phyloP scores from a whole-genome alignment of 2,797 vertebrate species.

The Brachyalestes nurse region DNA sequence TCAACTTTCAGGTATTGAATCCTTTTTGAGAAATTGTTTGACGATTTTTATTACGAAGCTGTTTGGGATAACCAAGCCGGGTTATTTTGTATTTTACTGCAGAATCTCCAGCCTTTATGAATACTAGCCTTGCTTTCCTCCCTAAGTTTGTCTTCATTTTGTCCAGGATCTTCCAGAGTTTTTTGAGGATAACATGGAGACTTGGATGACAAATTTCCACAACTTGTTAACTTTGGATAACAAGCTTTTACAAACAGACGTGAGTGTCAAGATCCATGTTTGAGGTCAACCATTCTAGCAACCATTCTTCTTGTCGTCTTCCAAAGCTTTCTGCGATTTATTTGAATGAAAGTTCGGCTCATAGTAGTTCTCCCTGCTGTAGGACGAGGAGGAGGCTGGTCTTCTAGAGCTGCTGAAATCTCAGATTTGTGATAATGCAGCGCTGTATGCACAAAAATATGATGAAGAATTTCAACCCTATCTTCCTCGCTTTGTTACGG shows the following conservation, averaged over 20 bases:
- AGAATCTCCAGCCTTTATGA: too few species aligned
- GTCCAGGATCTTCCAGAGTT: constrained; percentile 96
- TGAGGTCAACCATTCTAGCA: not conserved
- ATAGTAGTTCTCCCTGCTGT: not conserved
- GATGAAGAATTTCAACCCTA: constrained; percentile 98
- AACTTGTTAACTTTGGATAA: constrained; percentile 95
- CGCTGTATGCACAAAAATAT: constrained; percentile 97
- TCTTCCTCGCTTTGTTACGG: constrained; percentile 94
- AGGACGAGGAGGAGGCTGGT: constrained; percentile 99
- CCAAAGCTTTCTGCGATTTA: not conserved
- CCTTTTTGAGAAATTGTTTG: not conserved
- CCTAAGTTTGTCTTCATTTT: constrained; percentile 4
- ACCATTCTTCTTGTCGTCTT: not conserved
- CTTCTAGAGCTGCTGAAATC: constrained; percentile 96
- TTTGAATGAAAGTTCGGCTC: not conserved
- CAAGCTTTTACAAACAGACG: constrained; percentile 96
- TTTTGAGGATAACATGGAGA: constrained; percentile 99
- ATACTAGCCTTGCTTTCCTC: not conserved
- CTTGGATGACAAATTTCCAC: constrained; percentile 99
- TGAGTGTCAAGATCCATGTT: constrained; percentile 70
- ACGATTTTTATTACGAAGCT: not conserved
- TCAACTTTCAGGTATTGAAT: constrained; percentile 92
- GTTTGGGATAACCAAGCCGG: not conserved
- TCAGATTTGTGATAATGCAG: constrained; percentile 98
- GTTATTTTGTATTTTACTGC: too few species aligned